phyloP scores from a whole-genome alignment of 2,797 vertebrate genomes.

The Scleropages formosus region DNA sequence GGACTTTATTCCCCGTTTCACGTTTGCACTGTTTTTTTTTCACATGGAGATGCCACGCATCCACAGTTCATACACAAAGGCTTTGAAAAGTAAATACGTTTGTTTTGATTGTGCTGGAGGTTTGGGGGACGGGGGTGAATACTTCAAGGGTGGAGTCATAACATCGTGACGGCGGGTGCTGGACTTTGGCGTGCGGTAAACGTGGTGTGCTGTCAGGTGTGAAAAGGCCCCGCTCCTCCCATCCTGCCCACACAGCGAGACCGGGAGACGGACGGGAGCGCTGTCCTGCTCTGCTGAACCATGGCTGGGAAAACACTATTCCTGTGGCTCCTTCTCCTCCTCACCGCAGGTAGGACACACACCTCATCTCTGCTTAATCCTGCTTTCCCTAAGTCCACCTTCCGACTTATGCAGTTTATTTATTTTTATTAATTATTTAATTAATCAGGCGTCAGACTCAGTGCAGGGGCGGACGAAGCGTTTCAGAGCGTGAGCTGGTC shows the following conservation, averaged over 20 bases:
- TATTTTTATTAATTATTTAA: no score
- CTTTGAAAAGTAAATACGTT: background rate
- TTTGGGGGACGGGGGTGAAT: background rate
- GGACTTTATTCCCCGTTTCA: background rate
- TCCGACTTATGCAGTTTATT: background rate
- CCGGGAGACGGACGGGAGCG: background rate
- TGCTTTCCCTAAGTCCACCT: background rate
- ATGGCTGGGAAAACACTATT: background rate
- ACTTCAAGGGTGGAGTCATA: background rate
- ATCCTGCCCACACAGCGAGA: background rate
- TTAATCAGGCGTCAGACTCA: no score
- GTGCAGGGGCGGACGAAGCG: background rate
- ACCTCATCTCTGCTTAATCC: background rate
- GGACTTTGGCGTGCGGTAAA: slow-evolving; percentile 5
- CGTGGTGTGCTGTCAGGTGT: background rate
- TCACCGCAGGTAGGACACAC: background rate
- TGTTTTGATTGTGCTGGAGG: background rate
- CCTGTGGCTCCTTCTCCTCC: background rate
- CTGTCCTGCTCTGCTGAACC: background rate
- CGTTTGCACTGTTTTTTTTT: background rate
- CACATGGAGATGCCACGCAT: background rate
- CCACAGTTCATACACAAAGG: background rate
- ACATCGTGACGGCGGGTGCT: background rate
- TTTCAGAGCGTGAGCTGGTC: background rate
- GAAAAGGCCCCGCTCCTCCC: background rate